A percentile compares a stretch with the other conserved stretches of the same genome.
phyloP scores from a whole-genome alignment of 2,797 vertebrate species.

The Anolis apletophallus region DNA sequence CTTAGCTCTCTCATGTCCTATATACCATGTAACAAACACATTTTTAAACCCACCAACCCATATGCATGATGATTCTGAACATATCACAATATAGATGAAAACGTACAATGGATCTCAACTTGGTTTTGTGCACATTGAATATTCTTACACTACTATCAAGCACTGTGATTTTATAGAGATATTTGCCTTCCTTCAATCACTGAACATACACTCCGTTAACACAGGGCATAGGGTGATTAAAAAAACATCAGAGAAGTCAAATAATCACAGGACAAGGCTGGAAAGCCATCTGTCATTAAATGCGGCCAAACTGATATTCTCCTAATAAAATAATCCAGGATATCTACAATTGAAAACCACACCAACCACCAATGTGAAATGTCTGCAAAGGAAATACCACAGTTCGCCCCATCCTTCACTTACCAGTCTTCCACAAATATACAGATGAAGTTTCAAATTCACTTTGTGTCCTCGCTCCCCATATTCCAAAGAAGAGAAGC shows the following conservation, averaged over 20 bases:
- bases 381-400: rapidly evolving
- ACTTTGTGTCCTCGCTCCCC: conserved; percentile 79
- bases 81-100: conserved; percentile 54
- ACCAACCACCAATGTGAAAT: not conserved
- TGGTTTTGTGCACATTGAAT: conserved; percentile 55
- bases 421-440: conserved; percentile 98
- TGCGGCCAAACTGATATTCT: conserved; percentile 44
- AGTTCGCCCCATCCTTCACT: conserved; percentile 35
- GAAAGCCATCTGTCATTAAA: conserved; percentile 50
- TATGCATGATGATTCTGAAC: conserved; percentile 51
- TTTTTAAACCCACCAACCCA: conserved; percentile 60
- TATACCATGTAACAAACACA: conserved; percentile 57
- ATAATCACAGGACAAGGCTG: not conserved
- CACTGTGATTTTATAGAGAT: not conserved
- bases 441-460: conserved; percentile 86
- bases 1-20: conserved; percentile 69
- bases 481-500: conserved; percentile 81
- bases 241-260: conserved; percentile 20
- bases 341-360: not conserved
- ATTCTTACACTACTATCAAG: conserved; percentile 48
- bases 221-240: not conserved
- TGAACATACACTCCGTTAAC: conserved; percentile 10
- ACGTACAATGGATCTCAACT: conserved; percentile 49
- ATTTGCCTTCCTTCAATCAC: conserved; percentile 24
- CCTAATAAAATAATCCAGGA: conserved; percentile 36